A percentile compares a stretch with the other conserved stretches of the same genome.
Conservation (phyloP, 2,888 invertebrate species). For the Galeopsomyia nigrocyanea region DNA sequence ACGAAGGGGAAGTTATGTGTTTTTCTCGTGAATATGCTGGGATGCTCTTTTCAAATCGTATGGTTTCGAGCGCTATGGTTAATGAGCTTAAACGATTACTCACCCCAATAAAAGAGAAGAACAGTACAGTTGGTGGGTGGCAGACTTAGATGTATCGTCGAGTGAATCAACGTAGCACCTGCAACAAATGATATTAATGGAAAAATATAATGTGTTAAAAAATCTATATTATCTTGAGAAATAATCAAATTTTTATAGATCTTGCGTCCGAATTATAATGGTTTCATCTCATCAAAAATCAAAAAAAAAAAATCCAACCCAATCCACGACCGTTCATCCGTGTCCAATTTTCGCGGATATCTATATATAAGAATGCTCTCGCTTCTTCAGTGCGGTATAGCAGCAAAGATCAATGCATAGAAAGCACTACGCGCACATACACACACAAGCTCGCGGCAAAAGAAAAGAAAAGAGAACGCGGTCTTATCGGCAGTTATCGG, state of each 20-base stretch:
- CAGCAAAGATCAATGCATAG: slow-evolving; percentile 23
- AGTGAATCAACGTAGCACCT: too few species aligned
- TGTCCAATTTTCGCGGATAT: too few species aligned
- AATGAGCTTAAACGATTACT: slow-evolving; percentile 35
- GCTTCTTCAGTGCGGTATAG: too few species aligned
- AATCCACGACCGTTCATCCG: background rate
- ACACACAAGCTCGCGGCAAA: slow-evolving; percentile 47
- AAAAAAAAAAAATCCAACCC: background rate
- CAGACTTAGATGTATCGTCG: too few species aligned
- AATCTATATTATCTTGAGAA: too few species aligned
- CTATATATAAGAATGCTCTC: too few species aligned
- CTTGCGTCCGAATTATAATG: too few species aligned
- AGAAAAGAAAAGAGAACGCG: slow-evolving; percentile 48
- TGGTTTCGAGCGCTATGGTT: slow-evolving; percentile 5
- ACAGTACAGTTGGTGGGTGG: too few species aligned
- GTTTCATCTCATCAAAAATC: too few species aligned
- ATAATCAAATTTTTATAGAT: too few species aligned
- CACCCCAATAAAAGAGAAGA: slow-evolving; percentile 1
- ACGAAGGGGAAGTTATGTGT: slow-evolving; percentile 11
- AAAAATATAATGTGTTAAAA: too few species aligned
- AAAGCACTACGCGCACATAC: background rate
- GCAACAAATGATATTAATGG: too few species aligned
- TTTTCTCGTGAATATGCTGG: background rate
- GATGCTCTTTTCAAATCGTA: slow-evolving; percentile 26
- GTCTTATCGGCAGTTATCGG: slow-evolving; percentile 69